phyloP scores from a whole-genome alignment of 2,113 vertebrate genomes.

The Laticauda colubrina region DNA sequence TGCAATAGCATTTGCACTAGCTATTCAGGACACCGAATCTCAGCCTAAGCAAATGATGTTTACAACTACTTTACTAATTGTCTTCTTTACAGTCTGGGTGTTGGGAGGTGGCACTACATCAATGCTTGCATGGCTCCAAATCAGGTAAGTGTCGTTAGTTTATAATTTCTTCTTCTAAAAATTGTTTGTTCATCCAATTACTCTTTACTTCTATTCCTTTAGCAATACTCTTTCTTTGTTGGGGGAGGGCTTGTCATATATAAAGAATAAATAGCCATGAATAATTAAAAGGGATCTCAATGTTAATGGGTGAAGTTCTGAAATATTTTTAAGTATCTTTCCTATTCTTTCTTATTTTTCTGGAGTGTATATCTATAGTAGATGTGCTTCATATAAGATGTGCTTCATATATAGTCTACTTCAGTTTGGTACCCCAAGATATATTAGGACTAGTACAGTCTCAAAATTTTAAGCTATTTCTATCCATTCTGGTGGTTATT shows the following conservation, averaged over 20 bases:
- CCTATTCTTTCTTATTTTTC: background rate
- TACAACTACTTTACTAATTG: slow-evolving; percentile 77
- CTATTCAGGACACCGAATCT: slow-evolving; percentile 70
- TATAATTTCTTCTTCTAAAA: background rate
- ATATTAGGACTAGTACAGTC: background rate
- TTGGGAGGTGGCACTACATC: slow-evolving; percentile 76
- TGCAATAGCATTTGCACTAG: slow-evolving; percentile 80
- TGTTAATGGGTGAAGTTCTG: background rate
- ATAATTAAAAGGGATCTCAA: background rate
- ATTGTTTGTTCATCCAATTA: accelerated
- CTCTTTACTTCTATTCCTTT: background rate
- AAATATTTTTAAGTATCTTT: background rate
- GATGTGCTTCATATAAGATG: background rate
- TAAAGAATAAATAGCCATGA: background rate
- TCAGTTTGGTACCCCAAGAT: background rate
- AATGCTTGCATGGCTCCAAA: slow-evolving; percentile 77
- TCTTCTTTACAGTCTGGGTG: slow-evolving; percentile 80
- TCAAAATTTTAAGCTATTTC: background rate
- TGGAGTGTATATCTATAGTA: background rate
- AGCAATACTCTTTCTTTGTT: accelerated
- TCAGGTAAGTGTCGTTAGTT: slow-evolving; percentile 73
- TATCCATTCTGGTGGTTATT: background rate
- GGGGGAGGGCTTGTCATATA: background rate
- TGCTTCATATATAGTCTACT: background rate
- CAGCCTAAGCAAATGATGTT: slow-evolving; percentile 77